phyloP scores from a whole-genome alignment of 2,113 vertebrate genomes.

The Sitta europaea region DNA sequence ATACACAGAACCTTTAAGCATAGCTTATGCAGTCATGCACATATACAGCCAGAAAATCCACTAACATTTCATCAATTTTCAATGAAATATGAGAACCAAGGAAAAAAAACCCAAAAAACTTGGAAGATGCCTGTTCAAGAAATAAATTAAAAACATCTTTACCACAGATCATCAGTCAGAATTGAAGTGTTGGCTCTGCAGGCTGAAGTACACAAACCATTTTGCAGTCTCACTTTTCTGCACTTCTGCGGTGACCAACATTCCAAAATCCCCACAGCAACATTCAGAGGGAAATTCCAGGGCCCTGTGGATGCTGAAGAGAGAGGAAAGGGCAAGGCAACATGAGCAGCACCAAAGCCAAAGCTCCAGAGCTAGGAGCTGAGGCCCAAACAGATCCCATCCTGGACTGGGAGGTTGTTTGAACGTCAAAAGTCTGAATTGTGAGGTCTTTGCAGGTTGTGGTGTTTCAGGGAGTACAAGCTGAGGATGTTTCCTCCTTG shows the following conservation, averaged over 20 bases:
- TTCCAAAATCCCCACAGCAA: not conserved
- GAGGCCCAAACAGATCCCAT: accelerated
- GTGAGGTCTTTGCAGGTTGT: not conserved
- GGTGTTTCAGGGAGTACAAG: accelerated
- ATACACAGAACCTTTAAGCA: not conserved
- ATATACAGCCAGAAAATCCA: not conserved
- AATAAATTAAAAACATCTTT: not conserved
- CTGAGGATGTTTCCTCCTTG: not conserved
- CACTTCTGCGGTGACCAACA: accelerated
- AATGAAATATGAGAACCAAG: not conserved
- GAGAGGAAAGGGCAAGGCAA: not conserved
- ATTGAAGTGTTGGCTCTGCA: not conserved
- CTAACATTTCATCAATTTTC: not conserved
- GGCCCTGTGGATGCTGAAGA: not conserved
- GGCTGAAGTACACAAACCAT: not conserved
- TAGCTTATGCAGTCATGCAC: not conserved
- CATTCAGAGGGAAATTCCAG: not conserved
- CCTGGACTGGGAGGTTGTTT: not conserved
- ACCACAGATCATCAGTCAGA: not conserved
- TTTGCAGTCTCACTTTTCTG: not conserved
- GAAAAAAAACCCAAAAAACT: not conserved
- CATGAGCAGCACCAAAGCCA: accelerated
- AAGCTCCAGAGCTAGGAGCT: not conserved
- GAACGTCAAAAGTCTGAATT: not conserved
- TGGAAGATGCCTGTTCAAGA: not conserved